A percentile compares a stretch with the other conserved stretches of the same genome.
These are phyloP conservation scores for Semibalanus balanoides DNA, from an alignment of 1,140 invertebrate genomes.

Conservation along the genomic window DNA sequence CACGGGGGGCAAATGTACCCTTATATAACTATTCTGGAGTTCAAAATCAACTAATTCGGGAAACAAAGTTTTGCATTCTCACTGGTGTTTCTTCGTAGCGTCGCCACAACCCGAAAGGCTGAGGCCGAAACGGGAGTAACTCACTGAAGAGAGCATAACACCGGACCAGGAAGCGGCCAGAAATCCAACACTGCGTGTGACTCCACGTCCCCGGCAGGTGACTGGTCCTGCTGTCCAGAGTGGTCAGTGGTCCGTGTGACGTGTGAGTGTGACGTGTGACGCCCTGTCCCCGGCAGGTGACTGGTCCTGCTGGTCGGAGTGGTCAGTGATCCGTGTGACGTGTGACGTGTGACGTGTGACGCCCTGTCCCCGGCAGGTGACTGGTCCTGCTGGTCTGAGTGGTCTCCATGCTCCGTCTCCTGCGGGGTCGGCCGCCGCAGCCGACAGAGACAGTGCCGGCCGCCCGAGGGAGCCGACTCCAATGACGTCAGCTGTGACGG, in stretches of 20 bases:
- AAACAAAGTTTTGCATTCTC: no score
- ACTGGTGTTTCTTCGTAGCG: no score
- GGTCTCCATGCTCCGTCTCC: constrained; percentile 58
- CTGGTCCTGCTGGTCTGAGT: constrained; percentile 70
- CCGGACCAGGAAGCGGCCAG: no score
- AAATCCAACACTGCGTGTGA: no score
- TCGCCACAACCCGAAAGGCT: no score
- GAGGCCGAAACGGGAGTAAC: no score
- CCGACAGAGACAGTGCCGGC: constrained; percentile 31
- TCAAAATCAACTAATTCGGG: no score
- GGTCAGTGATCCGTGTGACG: constrained; percentile 7
- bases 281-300: constrained; percentile 15
- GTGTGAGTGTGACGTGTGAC: constrained; percentile 6
- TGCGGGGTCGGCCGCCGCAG: constrained; percentile 49
- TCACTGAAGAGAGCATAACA: no score
- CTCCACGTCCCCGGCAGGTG: constrained; percentile 16
- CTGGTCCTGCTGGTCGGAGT: neutral
- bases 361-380: constrained; percentile 31
- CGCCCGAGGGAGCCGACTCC: constrained; percentile 33
- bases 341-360: neutral
- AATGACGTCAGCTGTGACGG: constrained; percentile 33
- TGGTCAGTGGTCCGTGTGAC: constrained; percentile 6
- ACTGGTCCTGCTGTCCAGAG: neutral
- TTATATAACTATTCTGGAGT: no score
- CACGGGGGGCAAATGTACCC: no score